Evolutionary conservation across 2,797 vertebrate genomes (phyloP).

Genomic region (Ceyx erithaca): DNA sequence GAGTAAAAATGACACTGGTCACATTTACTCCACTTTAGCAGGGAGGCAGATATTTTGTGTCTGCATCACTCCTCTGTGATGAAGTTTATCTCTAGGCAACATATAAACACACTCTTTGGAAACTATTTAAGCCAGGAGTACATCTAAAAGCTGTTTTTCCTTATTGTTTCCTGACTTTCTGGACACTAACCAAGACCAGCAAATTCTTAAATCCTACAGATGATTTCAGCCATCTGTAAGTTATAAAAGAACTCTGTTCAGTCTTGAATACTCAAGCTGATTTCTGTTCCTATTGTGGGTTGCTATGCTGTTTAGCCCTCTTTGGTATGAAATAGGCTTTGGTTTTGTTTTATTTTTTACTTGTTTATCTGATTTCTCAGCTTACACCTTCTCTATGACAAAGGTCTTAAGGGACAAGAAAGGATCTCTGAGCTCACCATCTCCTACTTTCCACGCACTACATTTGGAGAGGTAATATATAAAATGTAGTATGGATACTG

Average conservation of each 20-base stretch:
- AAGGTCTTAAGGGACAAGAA: background rate
- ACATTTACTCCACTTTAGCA: background rate
- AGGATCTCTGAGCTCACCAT: background rate
- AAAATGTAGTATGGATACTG: background rate
- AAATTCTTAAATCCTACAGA: slow-evolving; percentile 53
- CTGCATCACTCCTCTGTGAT: background rate
- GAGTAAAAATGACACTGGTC: background rate
- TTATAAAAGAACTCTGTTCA: slow-evolving; percentile 47
- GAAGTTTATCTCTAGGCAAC: slow-evolving; percentile 15
- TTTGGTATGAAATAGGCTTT: slow-evolving; percentile 12
- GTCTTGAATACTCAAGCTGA: background rate
- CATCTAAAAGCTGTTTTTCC: slow-evolving; percentile 37
- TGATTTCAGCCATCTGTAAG: slow-evolving; percentile 42
- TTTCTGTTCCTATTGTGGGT: background rate
- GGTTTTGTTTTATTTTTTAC: background rate
- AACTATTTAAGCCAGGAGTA: slow-evolving; percentile 37
- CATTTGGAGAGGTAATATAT: background rate
- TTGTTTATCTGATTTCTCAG: slow-evolving; percentile 13
- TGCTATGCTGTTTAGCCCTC: background rate
- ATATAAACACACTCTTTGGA: background rate
- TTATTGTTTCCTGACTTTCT: slow-evolving; percentile 60
- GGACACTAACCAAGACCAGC: slow-evolving; percentile 47
- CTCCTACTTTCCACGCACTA: background rate
- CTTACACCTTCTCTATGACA: slow-evolving; percentile 8
- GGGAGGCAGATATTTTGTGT: background rate